Conservation (phyloP, 2,797 vertebrate genomes). For the Aplochiton taeniatus region DNA sequence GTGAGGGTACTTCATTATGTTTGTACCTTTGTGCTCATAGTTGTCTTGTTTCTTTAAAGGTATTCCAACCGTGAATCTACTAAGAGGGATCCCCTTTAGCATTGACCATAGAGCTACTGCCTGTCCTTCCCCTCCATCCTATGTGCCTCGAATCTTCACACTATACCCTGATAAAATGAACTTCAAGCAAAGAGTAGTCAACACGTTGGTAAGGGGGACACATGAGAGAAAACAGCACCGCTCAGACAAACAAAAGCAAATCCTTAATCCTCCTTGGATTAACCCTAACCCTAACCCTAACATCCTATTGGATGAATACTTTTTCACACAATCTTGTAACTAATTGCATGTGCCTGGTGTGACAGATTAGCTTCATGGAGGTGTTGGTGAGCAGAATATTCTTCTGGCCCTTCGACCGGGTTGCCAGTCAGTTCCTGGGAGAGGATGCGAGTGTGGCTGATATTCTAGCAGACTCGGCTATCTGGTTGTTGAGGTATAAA, state of each 20-base stretch:
- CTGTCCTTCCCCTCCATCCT: constrained; percentile 72
- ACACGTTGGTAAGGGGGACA: constrained; percentile 68
- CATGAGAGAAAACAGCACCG: neutral
- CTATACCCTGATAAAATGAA: constrained; percentile 74
- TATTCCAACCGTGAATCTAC: constrained; percentile 64
- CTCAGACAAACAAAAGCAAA: too few species aligned
- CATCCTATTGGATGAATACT: too few species aligned
- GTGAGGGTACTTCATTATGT: neutral
- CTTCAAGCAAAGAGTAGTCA: constrained; percentile 77
- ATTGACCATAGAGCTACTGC: constrained; percentile 66
- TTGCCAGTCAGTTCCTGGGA: constrained; percentile 55
- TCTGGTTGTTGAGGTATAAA: constrained; percentile 59
- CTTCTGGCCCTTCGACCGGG: constrained; percentile 56
- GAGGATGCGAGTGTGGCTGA: constrained; percentile 53
- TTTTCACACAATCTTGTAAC: neutral
- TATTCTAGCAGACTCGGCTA: constrained; percentile 51
- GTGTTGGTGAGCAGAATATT: constrained; percentile 49
- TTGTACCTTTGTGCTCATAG: neutral
- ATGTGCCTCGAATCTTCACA: constrained; percentile 72
- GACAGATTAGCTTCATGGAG: constrained; percentile 57
- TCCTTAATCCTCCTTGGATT: too few species aligned
- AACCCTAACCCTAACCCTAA: too few species aligned
- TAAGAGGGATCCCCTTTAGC: constrained; percentile 62
- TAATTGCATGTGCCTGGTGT: neutral
- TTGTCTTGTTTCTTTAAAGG: constrained; percentile 43